These are phyloP conservation scores for Setipinna tenuifilis DNA, from an alignment of 2,797 vertebrate species.

Conservation along the genomic window DNA sequence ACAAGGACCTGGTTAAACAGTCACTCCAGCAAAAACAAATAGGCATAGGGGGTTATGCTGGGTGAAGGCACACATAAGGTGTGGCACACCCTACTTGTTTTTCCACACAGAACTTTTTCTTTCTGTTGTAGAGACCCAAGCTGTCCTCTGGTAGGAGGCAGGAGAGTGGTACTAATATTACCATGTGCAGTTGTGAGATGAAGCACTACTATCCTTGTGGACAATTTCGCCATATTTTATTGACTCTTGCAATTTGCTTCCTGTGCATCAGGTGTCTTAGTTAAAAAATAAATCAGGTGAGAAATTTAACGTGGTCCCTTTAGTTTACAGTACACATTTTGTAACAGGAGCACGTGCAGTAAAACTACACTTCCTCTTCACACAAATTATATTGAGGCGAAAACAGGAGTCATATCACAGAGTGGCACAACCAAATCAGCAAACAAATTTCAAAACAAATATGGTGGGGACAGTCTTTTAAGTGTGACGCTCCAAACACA, in stretches of 20 bases:
- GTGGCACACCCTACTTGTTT: too few species aligned
- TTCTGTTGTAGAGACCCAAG: not conserved
- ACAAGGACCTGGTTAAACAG: not conserved
- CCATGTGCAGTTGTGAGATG: not conserved
- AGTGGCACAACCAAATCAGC: not conserved
- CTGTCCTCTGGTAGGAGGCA: not conserved
- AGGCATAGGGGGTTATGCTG: not conserved
- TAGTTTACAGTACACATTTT: not conserved
- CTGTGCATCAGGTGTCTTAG: not conserved
- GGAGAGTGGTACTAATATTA: not conserved
- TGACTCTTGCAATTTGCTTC: not conserved
- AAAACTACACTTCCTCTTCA: not conserved
- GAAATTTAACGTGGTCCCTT: not conserved
- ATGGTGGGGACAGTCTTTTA: not conserved
- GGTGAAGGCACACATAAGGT: not conserved
- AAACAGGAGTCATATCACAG: not conserved
- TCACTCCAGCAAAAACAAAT: not conserved
- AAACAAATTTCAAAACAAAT: not conserved
- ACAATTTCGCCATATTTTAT: not conserved
- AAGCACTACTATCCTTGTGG: not conserved
- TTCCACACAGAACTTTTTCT: not conserved
- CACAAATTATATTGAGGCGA: not conserved
- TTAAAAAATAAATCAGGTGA: not conserved
- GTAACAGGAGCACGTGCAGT: not conserved
- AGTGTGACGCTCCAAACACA: conserved; percentile 26